Evolutionary conservation across 2,113 vertebrate genomes (phyloP).

Genomic region (Upupa epops): DNA sequence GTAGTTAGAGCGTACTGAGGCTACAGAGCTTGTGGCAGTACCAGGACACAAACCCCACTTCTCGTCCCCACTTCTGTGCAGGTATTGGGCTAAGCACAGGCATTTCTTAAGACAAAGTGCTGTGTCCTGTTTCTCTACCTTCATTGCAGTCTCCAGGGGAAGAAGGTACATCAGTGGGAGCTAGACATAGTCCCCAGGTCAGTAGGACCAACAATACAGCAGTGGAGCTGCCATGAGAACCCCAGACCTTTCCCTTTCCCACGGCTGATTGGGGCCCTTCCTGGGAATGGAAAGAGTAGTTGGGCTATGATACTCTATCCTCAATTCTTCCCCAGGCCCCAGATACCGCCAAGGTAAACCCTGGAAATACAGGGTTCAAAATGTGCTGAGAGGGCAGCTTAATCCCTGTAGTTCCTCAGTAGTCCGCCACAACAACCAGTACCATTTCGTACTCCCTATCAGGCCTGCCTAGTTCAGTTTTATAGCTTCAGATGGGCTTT

Average conservation of each 20-base stretch:
- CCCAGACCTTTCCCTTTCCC: neutral
- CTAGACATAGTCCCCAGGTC: neutral
- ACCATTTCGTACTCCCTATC: neutral
- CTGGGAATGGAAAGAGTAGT: neutral
- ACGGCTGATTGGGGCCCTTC: neutral
- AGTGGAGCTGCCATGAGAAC: neutral
- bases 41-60: neutral
- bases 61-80: neutral
- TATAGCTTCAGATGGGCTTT: neutral
- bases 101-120: neutral
- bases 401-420: neutral
- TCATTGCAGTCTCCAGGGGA: neutral
- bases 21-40: neutral
- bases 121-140: neutral
- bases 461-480: neutral
- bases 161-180: neutral
- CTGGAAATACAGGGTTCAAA: neutral
- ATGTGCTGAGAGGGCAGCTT: neutral
- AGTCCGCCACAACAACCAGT: neutral
- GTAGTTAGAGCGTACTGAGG: neutral
- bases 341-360: neutral
- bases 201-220: neutral
- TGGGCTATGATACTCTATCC: neutral
- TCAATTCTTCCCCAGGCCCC: neutral
- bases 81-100: rapidly evolving